Conservation (phyloP, 2,888 invertebrate species). For the Vesta saturnalis region DNA sequence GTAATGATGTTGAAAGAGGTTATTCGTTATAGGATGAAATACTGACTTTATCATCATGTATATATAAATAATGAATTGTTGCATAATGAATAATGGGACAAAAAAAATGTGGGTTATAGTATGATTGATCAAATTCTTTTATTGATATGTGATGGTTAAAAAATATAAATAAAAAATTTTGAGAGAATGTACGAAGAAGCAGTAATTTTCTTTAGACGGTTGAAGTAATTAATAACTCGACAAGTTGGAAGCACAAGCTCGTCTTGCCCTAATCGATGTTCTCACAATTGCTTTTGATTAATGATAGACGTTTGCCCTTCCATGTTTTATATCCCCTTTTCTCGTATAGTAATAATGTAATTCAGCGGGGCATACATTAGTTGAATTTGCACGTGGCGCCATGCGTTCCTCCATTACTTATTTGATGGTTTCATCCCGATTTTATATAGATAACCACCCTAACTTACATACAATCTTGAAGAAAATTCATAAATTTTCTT, state of each 20-base stretch:
- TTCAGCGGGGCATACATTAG: slow-evolving; percentile 34
- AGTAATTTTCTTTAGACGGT: slow-evolving; percentile 54
- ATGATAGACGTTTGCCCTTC: slow-evolving; percentile 50
- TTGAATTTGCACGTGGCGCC: slow-evolving; percentile 37
- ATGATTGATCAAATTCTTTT: no score
- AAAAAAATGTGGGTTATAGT: no score
- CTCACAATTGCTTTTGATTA: slow-evolving; percentile 58
- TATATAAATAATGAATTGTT: no score
- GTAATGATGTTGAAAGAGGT: no score
- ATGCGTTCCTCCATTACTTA: slow-evolving; percentile 34
- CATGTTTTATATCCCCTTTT: slow-evolving; percentile 44
- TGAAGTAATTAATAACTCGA: slow-evolving; percentile 60
- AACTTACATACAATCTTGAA: slow-evolving; percentile 8
- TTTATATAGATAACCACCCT: slow-evolving; percentile 1
- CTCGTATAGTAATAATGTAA: slow-evolving; percentile 32
- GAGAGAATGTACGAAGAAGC: slow-evolving; percentile 49
- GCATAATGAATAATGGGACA: no score
- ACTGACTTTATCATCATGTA: no score
- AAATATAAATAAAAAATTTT: no score
- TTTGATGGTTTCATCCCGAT: slow-evolving; percentile 30
- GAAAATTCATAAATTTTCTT: slow-evolving; percentile 10
- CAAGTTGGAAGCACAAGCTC: slow-evolving; percentile 44
- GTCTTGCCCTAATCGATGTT: slow-evolving; percentile 57
- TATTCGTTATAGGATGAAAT: no score
- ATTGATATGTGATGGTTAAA: no score